These are phyloP conservation scores for Orius laevigatus DNA, from an alignment of 1,140 invertebrate species.

Conservation along the genomic window DNA sequence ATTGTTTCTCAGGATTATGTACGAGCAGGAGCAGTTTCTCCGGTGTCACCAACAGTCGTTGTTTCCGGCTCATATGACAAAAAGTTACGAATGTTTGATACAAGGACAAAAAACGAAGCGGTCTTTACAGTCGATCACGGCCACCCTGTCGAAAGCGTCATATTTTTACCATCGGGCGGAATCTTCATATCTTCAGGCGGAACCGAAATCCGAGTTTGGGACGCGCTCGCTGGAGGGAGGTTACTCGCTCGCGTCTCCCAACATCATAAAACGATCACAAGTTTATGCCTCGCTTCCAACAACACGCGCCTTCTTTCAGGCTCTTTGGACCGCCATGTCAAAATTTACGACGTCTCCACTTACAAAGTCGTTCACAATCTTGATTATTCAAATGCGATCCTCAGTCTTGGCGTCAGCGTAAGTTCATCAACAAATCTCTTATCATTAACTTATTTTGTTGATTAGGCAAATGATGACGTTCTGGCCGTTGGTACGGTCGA, in stretches of 20 bases:
- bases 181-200: conserved; percentile 77
- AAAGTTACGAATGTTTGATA: conserved; percentile 77
- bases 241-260: conserved; percentile 61
- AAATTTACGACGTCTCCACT: conserved; percentile 76
- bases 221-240: conserved; percentile 70
- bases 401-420: conserved; percentile 67
- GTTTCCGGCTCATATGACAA: conserved; percentile 89
- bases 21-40: conserved; percentile 61
- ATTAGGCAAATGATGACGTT: conserved; percentile 60
- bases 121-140: conserved; percentile 71
- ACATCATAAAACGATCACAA: conserved; percentile 89
- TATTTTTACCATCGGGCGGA: conserved; percentile 78
- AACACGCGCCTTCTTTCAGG: conserved; percentile 70
- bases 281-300: conserved; percentile 58
- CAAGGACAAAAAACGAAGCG: conserved; percentile 48
- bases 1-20: conserved; percentile 49
- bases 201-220: conserved; percentile 85
- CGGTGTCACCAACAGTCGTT: conserved; percentile 54
- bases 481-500: conserved; percentile 84
- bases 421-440: conserved; percentile 24
- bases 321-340: conserved; percentile 84
- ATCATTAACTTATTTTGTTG: not conserved
- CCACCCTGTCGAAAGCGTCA: conserved; percentile 73
- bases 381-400: conserved; percentile 75
- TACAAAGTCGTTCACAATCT: conserved; percentile 79